Evolutionary conservation across 2,888 invertebrate species (phyloP), one percentile per base, ranked within the genome.

Genomic region (Boloria euphrosyne): DNA sequence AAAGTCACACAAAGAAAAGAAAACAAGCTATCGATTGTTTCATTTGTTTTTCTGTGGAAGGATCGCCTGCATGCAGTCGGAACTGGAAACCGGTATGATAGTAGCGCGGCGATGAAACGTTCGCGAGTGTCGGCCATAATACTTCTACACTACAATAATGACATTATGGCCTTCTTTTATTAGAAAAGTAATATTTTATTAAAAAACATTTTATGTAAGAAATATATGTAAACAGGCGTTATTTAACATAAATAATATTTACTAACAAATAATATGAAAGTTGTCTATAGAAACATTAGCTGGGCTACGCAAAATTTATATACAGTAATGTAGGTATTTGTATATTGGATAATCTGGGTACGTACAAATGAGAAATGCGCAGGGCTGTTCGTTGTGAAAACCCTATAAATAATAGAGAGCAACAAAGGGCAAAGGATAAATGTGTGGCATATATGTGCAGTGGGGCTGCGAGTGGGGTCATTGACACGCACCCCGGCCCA

Each of bases 381-480:
- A 75, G 81, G 80, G 82, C 80, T 78, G 80, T 75, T 76, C 57
- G 78, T 72, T 82, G 81, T 80, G 81, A 83, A 81, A 82, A 84
- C 80, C 78, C 63, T 68, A 68, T 72, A 69, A 65, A 88, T 89
- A 86, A 84, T 78, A 81, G 79, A 85, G 80, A 85, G 77, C 73
- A 71, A 89, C 84, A 90, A 90, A 89, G 87, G 86, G 86, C 86
- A 86, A 83, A 87, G 87, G 84, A 85, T 85, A 83, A 86, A 84
- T 86, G 84, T 84, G 82, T 83, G 84, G 85, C 81, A 84, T 83
- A 80, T 80, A 83, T 84, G 81, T 82, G 78, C 80, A 75, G 81
- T 83, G 82, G 90, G 90, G 90, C 89, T 87, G 86, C 80, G 83
- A 85, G 87, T 82, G 87, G 87, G 91, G 90, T 92, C 90, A 90